phyloP scores from a whole-genome alignment of 2,797 vertebrate species.

The Pangasius macronema region DNA sequence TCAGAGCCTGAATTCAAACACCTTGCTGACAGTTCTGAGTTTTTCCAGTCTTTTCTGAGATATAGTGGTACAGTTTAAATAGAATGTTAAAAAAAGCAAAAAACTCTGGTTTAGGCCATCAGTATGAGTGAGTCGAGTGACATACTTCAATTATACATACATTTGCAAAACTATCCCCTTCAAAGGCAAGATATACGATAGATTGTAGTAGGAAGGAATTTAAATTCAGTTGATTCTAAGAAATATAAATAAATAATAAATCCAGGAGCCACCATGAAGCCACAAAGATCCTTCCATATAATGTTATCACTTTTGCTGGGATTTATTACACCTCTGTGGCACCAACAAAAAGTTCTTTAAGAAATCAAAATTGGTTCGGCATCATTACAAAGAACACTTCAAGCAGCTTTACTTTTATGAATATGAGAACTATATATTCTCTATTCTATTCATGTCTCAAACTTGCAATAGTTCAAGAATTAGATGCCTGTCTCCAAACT shows the following conservation, averaged over 20 bases:
- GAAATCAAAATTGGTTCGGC: neutral
- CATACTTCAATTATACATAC: neutral
- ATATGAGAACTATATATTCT: neutral
- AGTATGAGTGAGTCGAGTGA: neutral
- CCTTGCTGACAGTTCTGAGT: neutral
- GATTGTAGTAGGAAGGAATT: neutral
- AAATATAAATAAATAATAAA: neutral
- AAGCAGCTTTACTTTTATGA: neutral
- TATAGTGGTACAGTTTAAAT: neutral
- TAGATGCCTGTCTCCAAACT: neutral
- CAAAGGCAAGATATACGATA: neutral
- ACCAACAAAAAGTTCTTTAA: neutral
- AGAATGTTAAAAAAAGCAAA: neutral
- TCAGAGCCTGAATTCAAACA: neutral
- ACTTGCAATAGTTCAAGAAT: neutral
- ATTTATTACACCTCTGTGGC: neutral
- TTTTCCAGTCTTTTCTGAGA: neutral
- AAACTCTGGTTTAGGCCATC: neutral
- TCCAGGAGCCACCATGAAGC: neutral
- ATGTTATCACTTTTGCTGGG: neutral
- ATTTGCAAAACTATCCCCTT: neutral
- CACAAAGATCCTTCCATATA: neutral
- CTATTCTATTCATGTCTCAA: neutral
- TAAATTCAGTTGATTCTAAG: neutral
- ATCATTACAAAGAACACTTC: neutral